Base-by-base conservation (phyloP, 2,113 vertebrate genomes). In the Chitala chitala region DNA sequence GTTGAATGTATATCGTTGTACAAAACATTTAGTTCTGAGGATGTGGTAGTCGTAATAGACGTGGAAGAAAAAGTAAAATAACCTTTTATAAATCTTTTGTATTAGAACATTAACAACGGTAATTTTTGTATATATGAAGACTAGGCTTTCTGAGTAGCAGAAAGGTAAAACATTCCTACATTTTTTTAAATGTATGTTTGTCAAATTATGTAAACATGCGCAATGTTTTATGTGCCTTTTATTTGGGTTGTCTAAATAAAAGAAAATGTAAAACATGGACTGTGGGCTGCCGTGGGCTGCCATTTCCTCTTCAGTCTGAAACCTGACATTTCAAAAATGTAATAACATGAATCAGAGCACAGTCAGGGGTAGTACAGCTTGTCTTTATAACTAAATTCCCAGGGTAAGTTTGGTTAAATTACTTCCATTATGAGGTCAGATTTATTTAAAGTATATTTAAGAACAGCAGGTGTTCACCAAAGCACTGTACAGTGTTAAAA, bases 201-300 rank as follows among this genome's bases (percentile, higher is more conserved):
- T 98, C 95, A 95, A 92, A 96, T 94, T 94, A 95, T 95, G 94
- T 96, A 95, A 95, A 96, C 94, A 97, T 94, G 94, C 93, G 94
- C 92, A 94, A 94, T 96, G 95, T 98, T 93, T 85, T 90, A 89
- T 97, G 96, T 95, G 94, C 93, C 95, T 96, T 97, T 98, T 97
- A 98, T 97, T 99, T 98, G 96, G 94, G 93, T 95, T 94, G 95
- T 98, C 95, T 98, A 94, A 98, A 98, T 98, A 98, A 98, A 98
- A 94, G 95, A 95, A 94, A 94, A 93, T 85, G 84, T 91, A 83
- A 89, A 87, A 85, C 83, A 82, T 83, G 77, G 51, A 53, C 31
- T 4, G n/a, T 20, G 66, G 53, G 5, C 6, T 5, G n/a, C 17
- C 15, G 1, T 64, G 3, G 31, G 22, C 20, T 63, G 7, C 12